These are phyloP conservation scores for Crenuchus spilurus DNA, from an alignment of 2,797 vertebrate genomes.

Conservation along the genomic window DNA sequence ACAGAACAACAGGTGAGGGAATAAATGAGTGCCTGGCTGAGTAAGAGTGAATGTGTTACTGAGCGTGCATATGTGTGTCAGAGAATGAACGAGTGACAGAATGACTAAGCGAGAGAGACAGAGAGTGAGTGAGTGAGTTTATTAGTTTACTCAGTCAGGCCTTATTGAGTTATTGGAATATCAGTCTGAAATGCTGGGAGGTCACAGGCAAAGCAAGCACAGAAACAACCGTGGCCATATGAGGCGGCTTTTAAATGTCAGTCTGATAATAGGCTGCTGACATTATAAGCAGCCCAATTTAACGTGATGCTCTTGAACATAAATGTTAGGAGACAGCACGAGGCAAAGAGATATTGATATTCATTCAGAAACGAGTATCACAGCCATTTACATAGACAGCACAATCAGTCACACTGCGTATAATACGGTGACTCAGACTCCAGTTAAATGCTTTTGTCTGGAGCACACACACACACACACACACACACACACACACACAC, in stretches of 20 bases:
- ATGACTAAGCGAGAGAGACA: not conserved
- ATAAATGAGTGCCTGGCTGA: slow-evolving; percentile 9
- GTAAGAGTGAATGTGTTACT: not conserved
- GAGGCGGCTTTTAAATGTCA: not conserved
- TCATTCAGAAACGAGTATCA: slow-evolving; percentile 36
- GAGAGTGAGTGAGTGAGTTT: too few species aligned
- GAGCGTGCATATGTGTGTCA: slow-evolving; percentile 22
- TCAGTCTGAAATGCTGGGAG: slow-evolving; percentile 45
- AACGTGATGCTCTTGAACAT: slow-evolving; percentile 2
- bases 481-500: slow-evolving; percentile 24
- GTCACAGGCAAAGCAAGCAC: not conserved
- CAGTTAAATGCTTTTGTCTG: slow-evolving; percentile 34
- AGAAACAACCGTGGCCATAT: not conserved
- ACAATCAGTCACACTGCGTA: slow-evolving; percentile 30
- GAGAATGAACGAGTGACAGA: slow-evolving; percentile 1
- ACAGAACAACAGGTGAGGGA: slow-evolving; percentile 93
- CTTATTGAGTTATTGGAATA: slow-evolving; percentile 13
- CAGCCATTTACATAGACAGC: slow-evolving; percentile 17
- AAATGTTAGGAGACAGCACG: slow-evolving; percentile 27
- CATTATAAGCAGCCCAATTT: slow-evolving; percentile 34
- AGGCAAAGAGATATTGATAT: slow-evolving; percentile 30
- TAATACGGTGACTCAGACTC: slow-evolving; percentile 10
- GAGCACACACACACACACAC: slow-evolving; percentile 16
- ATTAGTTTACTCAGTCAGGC: too few species aligned
- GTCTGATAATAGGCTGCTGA: slow-evolving; percentile 4